Evolutionary conservation across 2,113 vertebrate genomes (phyloP).

Genomic region (Cyanocitta stelleri): DNA sequence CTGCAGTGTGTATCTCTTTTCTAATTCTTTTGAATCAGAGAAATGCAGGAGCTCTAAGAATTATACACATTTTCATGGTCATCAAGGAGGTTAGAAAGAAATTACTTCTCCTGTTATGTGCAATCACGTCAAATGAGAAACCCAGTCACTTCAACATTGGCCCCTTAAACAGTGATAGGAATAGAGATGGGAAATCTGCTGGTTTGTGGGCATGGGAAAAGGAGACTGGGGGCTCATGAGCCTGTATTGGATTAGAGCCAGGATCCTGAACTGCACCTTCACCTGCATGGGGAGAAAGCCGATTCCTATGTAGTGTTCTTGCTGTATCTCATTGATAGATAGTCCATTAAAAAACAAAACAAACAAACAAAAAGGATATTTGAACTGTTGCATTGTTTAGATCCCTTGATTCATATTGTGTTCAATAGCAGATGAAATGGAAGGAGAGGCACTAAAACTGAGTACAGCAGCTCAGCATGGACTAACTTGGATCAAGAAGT

Average conservation of each 20-base stretch:
- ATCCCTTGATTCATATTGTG: neutral
- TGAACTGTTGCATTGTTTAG: neutral
- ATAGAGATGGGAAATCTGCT: neutral
- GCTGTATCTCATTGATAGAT: neutral
- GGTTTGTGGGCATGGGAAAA: neutral
- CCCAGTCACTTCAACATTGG: neutral
- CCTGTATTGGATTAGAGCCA: neutral
- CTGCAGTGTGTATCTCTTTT: neutral
- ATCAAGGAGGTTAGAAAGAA: neutral
- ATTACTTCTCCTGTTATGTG: neutral
- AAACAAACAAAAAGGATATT: neutral
- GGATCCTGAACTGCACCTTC: neutral
- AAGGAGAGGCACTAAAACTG: neutral
- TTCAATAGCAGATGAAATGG: neutral
- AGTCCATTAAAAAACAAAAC: neutral
- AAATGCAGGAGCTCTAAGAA: neutral
- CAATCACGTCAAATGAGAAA: neutral
- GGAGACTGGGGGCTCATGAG: neutral
- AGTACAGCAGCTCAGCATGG: neutral
- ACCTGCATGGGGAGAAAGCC: accelerated
- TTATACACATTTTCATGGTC: neutral
- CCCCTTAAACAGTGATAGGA: neutral
- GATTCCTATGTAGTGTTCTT: neutral
- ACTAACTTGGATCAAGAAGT: neutral
- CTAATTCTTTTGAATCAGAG: neutral